Base-by-base conservation (phyloP, 2,113 vertebrate species). In the Orcinus orca region DNA sequence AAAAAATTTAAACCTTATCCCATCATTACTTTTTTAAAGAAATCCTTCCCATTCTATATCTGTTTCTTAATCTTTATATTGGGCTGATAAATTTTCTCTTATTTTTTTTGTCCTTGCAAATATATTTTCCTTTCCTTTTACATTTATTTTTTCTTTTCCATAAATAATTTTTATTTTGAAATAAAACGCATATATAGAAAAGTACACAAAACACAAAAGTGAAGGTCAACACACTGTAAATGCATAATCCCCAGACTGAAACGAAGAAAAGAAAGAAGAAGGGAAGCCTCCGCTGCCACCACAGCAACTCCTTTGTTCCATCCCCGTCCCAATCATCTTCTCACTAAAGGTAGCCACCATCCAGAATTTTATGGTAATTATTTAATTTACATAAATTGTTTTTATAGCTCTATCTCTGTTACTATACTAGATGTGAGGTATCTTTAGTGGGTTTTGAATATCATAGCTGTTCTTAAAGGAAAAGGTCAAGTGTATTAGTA, bases 61-160 rank as follows among this genome's bases (percentile, higher is more conserved):
- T 87, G 5, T n/a, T 84, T 94, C 11, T 33, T 62, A 71, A 93
- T 62, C 9, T 63, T 95, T 88, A 73, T 41, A 60, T 77, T 62
- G 2, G 8, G 44, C 41, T 89, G 13, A 62, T 58, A 63, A 67
- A 4, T 47, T 33, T 77, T 67, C n/a, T 50, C 31, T 31, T 41
- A 31, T n/a, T 31, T 21, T 0, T 83, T 96, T 83, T 77, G n/a
- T 60, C 33, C 29, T 77, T 58, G 23, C 36, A 33, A 67, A 62
- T 23, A 13, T 77, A 41, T 50, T 3, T 44, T 80, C 3, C 6
- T 88, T 84, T 83, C 3, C 4, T 88, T 68, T 83, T 3, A 44
- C 36, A 63, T 63, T 58, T 65, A 8, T 38, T 58, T 85, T 33
- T 50, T 41, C 1, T 6, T 36, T 44, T 74, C n/a, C 14, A 41